These are phyloP conservation scores for Pampus argenteus DNA, from an alignment of 2,797 vertebrate species.

Conservation along the genomic window DNA sequence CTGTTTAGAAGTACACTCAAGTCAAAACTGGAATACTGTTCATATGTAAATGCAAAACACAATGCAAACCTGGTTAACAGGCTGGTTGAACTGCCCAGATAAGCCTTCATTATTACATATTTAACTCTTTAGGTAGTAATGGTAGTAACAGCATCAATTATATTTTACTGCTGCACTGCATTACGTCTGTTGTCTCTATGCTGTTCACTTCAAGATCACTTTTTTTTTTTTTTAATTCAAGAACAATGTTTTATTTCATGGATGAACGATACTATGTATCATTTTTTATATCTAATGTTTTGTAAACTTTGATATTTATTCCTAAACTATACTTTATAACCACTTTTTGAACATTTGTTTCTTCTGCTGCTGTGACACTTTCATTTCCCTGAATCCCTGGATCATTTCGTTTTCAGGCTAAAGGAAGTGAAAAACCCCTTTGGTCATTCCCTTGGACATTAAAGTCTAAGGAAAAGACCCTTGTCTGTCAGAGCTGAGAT, in stretches of 20 bases:
- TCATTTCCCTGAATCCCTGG: background rate
- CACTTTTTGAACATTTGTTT: background rate
- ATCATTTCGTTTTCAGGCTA: background rate
- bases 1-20: slow-evolving; percentile 7
- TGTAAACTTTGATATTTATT: background rate
- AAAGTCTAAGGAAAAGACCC: slow-evolving; percentile 1
- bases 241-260: background rate
- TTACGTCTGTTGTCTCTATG: no score
- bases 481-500: slow-evolving; percentile 23
- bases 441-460: background rate
- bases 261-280: background rate
- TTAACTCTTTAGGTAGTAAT: background rate
- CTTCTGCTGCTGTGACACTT: background rate
- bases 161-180: background rate
- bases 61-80: background rate
- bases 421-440: background rate
- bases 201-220: no score
- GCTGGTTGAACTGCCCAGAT: background rate
- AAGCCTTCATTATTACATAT: no score
- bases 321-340: background rate
- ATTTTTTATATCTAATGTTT: background rate
- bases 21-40: slow-evolving; percentile 11
- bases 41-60: slow-evolving; percentile 2
- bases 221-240: background rate
- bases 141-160: background rate